Evolutionary conservation across 2,888 invertebrate genomes (phyloP), one percentile per base, ranked within the genome.

Genomic region (Nymphalis c-album): DNA sequence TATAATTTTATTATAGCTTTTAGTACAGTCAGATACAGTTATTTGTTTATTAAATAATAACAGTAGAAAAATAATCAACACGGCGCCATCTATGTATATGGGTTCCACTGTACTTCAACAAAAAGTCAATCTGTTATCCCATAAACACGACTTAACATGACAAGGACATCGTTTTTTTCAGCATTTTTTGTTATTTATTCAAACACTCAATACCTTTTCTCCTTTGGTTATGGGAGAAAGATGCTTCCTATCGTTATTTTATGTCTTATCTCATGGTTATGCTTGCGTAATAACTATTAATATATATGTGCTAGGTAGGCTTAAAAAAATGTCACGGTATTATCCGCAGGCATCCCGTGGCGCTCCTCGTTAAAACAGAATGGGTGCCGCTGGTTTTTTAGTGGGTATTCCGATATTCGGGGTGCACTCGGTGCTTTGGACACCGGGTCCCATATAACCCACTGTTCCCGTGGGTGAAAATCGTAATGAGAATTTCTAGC

Each of bases 111-210:
- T 76, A 77, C 76, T 31, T 47, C 7, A 70, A 71, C 59, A 69
- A 72, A 72, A 75, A 76, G 75, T 74, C 77, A 76, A 77, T 76
- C 78, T 75, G 75, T 76, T 73, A 75, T 73, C 71, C 73, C 73
- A 74, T 75, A 75, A 73, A 74, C 75, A 71, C 72, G 71, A 65
- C 67, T 68, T 69, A 74, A 74, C 75, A 74, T 70, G 75, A 75
- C 74, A 74, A 69, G 73, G 69, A 74, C 75, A 75, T 55, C 71
- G 69, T 73, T 73, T 73, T 70, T 61, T 17, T 51, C 50, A 55
- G 64, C 71, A 70, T 72, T 74, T 69, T 57, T 48, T 17, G 26
- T 65, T 67, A 68, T 70, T 60, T 63, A 55, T 64, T 58, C 53
- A 60, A 68, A 69, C 68, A 73, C 69, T 66, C 67, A 70, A 73